A percentile compares a stretch with the other conserved stretches of the same genome.
phyloP scores from a whole-genome alignment of 2,113 vertebrate species.

The Limnothrissa miodon region DNA sequence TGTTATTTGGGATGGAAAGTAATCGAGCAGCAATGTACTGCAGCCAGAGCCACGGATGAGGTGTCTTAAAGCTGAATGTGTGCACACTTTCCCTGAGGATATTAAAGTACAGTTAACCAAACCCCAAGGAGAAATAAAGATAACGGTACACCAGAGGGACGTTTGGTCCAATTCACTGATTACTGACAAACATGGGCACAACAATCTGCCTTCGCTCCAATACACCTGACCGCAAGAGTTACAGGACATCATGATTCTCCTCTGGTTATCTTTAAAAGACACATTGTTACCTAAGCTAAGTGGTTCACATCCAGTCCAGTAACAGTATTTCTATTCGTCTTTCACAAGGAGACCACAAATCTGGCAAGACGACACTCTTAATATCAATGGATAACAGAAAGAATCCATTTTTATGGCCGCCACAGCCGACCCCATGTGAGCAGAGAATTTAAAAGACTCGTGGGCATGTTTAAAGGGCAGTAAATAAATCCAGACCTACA shows the following conservation, averaged over 20 bases:
- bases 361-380: not conserved
- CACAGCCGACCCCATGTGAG: not conserved
- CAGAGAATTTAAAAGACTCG: not conserved
- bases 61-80: no score
- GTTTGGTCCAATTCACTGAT: no score
- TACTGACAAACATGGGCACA: not conserved
- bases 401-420: conserved; percentile 4
- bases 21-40: no score
- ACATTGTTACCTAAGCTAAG: not conserved
- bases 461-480: not conserved
- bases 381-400: not conserved
- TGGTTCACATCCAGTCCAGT: not conserved
- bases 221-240: not conserved
- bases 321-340: not conserved
- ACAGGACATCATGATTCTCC: not conserved
- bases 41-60: no score
- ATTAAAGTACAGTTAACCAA: no score
- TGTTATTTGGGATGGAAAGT: no score
- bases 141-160: no score
- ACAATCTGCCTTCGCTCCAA: not conserved
- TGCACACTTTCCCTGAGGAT: no score
- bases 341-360: not conserved
- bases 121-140: no score
- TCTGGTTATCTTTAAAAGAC: not conserved
- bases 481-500: not conserved